Percentiles rank a stretch among this genome's conserved stretches.
These are phyloP conservation scores for Holocentrus rufus DNA, from an alignment of 2,797 vertebrate species.

Conservation along the genomic window DNA sequence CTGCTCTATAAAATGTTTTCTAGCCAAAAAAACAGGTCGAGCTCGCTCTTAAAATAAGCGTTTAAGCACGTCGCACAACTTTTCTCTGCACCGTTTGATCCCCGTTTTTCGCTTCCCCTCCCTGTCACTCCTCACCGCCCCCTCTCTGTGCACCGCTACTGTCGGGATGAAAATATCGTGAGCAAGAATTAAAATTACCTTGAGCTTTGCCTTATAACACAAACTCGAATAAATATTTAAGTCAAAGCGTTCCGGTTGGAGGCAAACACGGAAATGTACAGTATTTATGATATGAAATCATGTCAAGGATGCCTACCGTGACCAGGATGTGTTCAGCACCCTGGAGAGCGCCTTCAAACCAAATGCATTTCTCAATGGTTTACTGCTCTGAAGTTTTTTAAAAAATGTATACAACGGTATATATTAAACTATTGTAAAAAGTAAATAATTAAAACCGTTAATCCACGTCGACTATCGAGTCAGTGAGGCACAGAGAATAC, in stretches of 20 bases:
- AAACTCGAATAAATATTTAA: constrained; percentile 51
- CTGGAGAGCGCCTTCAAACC: constrained; percentile 50
- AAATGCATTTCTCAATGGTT: not conserved
- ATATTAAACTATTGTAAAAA: too few relatives aligned
- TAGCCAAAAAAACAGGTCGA: not conserved
- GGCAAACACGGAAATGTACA: constrained; percentile 26
- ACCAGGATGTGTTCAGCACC: constrained; percentile 56
- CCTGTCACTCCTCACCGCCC: not conserved
- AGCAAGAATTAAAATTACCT: constrained; percentile 9
- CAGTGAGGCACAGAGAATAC: not conserved
- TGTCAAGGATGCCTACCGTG: constrained; percentile 15
- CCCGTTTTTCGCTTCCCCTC: not conserved
- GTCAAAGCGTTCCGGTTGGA: constrained; percentile 5
- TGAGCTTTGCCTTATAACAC: not conserved
- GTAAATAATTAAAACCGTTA: not conserved
- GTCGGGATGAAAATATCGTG: constrained; percentile 13
- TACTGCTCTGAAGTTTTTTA: not conserved
- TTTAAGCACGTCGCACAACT: not conserved
- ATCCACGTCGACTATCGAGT: not conserved
- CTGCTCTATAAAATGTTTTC: not conserved
- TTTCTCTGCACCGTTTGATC: constrained; percentile 5
- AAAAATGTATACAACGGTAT: too few relatives aligned
- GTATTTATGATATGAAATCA: constrained; percentile 60
- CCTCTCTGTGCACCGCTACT: not conserved
- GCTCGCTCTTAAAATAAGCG: not conserved